Base-by-base conservation (phyloP, 1,140 invertebrate genomes). In the Heliconius hermathena region DNA sequence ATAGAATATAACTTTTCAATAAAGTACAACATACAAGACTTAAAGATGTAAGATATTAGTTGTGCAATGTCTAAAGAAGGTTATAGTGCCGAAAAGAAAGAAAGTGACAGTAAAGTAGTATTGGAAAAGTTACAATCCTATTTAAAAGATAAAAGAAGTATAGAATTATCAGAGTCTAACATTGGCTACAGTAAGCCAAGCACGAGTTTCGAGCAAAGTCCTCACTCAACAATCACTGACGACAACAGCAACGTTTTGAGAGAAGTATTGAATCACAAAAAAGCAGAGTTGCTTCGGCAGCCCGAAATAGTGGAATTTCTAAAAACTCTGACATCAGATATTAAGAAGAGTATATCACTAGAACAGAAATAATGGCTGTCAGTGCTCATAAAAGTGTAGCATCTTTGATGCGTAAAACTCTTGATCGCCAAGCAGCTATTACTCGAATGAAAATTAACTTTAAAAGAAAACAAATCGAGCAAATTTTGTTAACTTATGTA, bases 261-360 rank as follows among this genome's bases (percentile, higher is more conserved):
- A 38, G 93, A 95, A 82, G 90, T 95, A 73, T 84, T 95, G n/a
- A 94, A 95, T 79, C 89, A 93, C 72, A 95, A 95, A 71, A 95
- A 94, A 66, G 86, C 93, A 11, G 91, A 94, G 82, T 76, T 95
- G 36, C 88, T 95, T 8, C 87, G 93, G 54, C 90, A 94, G 71
- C 94, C 94, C 1, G 93, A 94, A 79, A 90, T 95, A 80, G 82
- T 94, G 36, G 86, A 89, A 8, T 90, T 92, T 80, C 79, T 95
- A 29, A 94, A 94, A 74, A 86, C 90, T 22, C 85, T 95, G 36
- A 90, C 94, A 3, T 84, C 90, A 18, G 93, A 92, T 84, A 82
- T 90, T 36, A 95, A 92, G 76, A 93, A 66, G 22, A 66, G 60
- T 29, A 26, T 66, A 29, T 26, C 60, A 29, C 22, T 66, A 26